A percentile compares a stretch with the other conserved stretches of the same genome.
Conservation (phyloP, 2,113 vertebrate genomes). For the Cercopithecus mona region DNA sequence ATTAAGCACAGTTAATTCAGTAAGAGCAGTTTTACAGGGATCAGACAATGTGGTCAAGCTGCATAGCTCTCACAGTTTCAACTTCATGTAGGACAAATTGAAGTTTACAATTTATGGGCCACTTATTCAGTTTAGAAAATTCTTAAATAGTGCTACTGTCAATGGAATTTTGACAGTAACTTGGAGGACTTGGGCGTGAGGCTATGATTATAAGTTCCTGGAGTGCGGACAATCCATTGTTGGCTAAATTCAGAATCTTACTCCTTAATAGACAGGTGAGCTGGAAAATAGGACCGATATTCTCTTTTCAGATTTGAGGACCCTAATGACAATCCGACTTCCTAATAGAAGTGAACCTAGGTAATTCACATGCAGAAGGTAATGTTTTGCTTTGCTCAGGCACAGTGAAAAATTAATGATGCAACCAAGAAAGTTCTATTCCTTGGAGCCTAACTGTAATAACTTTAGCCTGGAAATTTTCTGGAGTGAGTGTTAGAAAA, state of each 20-base stretch:
- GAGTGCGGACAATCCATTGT: not conserved
- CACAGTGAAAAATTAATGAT: not conserved
- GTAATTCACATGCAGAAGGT: not conserved
- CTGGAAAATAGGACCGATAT: not conserved
- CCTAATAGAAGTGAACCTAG: not conserved
- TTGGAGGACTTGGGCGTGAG: not conserved
- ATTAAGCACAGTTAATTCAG: not conserved
- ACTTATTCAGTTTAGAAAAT: not conserved
- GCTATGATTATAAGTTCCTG: not conserved
- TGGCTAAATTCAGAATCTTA: slow-evolving; percentile 1
- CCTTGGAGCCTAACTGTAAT: not conserved
- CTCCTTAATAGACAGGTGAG: not conserved
- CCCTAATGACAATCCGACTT: not conserved
- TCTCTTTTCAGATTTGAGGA: not conserved
- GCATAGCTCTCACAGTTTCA: not conserved
- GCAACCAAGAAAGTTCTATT: not conserved
- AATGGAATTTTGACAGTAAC: not conserved
- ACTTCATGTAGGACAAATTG: not conserved
- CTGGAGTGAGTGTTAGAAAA: not conserved
- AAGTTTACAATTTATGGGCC: not conserved
- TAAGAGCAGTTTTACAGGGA: not conserved
- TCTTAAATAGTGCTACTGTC: not conserved
- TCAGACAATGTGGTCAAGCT: not conserved
- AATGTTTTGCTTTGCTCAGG: not conserved
- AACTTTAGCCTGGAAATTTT: slow-evolving; percentile 33